Evolutionary conservation across 1,140 invertebrate species (phyloP), one percentile per base, ranked within the genome.

Genomic region (Euura saliciscinereae): DNA sequence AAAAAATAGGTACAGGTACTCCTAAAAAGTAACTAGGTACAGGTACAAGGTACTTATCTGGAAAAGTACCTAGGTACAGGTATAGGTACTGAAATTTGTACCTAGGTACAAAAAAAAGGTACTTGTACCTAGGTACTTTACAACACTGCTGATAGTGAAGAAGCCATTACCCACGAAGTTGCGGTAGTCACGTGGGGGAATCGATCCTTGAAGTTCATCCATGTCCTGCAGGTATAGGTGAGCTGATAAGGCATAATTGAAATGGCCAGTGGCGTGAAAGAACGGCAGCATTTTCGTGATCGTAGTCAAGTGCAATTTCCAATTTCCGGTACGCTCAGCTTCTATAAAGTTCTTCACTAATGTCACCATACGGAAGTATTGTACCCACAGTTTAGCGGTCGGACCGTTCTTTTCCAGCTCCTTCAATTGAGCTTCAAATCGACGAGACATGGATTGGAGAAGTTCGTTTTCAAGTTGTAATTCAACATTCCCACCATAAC

Each of bases 211-310:
- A 80, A 67, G 64, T 80, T 71, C 67, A 73, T n/a, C 4, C 85
- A 86, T 87, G 77, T 87, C 77, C 80, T 86, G 83, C 10, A 88
- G 70, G 77, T 88, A 88, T 10, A 87, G 64, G 51, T 84, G 81
- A 46, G 77, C 78, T 70, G 82, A 86, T 79, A 88, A 88, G 6
- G 84, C 80, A 78, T 88, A 88, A 11, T 81, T 65, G 71, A 84
- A 85, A 74, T 88, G 87, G 13, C 87, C 85, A 75, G 75, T 65
- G 6, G 86, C 86, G 76, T 88, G 80, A 71, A 87, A 84, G 65
- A 77, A 81, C 1, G 81, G 84, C 13, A 87, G 73, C 83, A 87
- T 87, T 66, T 80, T 72, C 44, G 77, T 65, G 6, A 85, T 68
- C 45, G 73, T 74, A 13, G 66, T 28, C 2, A 83, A 71, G 73